Conservation (phyloP, 2,797 vertebrate species). For the Gobionotothen gibberifrons region DNA sequence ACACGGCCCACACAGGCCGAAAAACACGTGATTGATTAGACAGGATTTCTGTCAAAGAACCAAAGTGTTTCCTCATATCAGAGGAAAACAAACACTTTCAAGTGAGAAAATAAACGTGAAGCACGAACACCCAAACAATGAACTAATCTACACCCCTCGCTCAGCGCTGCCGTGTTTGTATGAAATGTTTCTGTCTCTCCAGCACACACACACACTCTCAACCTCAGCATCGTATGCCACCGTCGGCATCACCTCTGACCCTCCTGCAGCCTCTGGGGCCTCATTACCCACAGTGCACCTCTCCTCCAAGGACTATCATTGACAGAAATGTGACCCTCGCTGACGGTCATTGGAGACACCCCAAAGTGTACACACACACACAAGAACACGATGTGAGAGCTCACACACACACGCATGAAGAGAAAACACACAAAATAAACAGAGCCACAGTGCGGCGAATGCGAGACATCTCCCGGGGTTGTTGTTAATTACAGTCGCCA, state of each 20-base stretch:
- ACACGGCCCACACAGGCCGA: constrained; percentile 66
- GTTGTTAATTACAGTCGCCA: constrained; percentile 50
- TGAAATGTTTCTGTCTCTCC: constrained; percentile 42
- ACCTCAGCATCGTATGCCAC: constrained; percentile 35
- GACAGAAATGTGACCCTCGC: constrained; percentile 67
- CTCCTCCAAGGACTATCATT: constrained; percentile 66
- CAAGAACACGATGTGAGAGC: neutral
- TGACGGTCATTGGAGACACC: constrained; percentile 53
- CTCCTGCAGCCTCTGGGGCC: constrained; percentile 63
- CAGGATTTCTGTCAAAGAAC: constrained; percentile 51
- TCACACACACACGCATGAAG: neutral
- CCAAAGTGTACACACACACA: constrained; percentile 28
- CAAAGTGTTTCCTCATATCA: constrained; percentile 66
- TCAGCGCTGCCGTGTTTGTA: constrained; percentile 41
- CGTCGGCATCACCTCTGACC: constrained; percentile 71
- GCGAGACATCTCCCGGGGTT: constrained; percentile 40
- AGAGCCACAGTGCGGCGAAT: constrained; percentile 45
- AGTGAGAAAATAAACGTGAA: constrained; percentile 61
- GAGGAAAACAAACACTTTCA: constrained; percentile 67
- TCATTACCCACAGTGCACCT: constrained; percentile 75
- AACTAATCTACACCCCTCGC: constrained; percentile 45
- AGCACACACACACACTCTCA: constrained; percentile 46
- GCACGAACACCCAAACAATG: constrained; percentile 44
- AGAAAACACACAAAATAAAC: constrained; percentile 54
- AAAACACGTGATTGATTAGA: constrained; percentile 61